A percentile compares a stretch with the other conserved stretches of the same genome.
These are phyloP conservation scores for Lethocerus indicus DNA, from an alignment of 1,140 invertebrate species.

Conservation along the genomic window DNA sequence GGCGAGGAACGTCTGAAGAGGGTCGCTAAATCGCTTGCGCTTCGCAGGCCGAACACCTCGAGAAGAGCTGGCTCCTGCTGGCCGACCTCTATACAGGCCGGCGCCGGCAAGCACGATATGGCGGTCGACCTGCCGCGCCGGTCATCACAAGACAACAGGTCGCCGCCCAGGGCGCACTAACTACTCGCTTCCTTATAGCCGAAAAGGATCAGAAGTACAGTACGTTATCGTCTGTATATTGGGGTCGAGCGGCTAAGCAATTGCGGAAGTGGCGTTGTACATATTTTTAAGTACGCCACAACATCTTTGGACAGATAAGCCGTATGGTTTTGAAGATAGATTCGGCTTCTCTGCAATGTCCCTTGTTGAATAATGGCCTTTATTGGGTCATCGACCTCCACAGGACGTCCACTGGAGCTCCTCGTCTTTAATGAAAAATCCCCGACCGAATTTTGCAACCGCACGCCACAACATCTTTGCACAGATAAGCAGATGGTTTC, in stretches of 20 bases:
- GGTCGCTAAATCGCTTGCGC: neutral
- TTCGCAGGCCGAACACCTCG: neutral
- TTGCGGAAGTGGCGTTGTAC: too few species aligned
- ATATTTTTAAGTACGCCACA: neutral
- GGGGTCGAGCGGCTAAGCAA: too few species aligned
- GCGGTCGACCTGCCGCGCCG: slow-evolving; percentile 60
- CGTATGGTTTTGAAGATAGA: neutral
- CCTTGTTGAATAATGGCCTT: neutral
- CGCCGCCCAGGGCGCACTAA: slow-evolving; percentile 78
- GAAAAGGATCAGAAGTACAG: slow-evolving; percentile 87
- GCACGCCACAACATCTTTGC: too few species aligned
- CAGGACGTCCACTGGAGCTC: too few species aligned
- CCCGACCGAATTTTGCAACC: too few species aligned
- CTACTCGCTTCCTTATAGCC: slow-evolving; percentile 68
- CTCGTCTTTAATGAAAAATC: too few species aligned
- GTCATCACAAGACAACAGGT: slow-evolving; percentile 80
- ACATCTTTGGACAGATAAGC: neutral
- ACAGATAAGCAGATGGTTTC: too few species aligned
- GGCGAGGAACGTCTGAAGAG: neutral
- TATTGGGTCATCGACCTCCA: neutral
- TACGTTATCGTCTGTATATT: slow-evolving; percentile 7
- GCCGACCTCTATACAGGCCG: slow-evolving; percentile 83
- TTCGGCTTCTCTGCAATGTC: neutral
- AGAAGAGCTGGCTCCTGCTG: slow-evolving; percentile 63
- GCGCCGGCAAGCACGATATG: slow-evolving; percentile 59